These are phyloP conservation scores for Morpho deidamia DNA, from an alignment of 2,888 invertebrate species.

Conservation along the genomic window DNA sequence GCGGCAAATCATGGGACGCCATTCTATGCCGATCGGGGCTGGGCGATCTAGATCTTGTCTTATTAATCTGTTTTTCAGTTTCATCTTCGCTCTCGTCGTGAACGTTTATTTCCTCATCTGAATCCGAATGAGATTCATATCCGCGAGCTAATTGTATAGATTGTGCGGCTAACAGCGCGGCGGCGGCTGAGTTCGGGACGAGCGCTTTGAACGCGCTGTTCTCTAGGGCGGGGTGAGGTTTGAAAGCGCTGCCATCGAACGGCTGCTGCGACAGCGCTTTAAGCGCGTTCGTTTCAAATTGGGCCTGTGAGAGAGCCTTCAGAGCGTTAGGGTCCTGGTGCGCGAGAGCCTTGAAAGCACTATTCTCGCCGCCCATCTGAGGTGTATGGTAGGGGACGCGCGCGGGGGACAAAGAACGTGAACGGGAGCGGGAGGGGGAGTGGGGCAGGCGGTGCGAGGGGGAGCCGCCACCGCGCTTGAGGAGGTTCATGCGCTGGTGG, in stretches of 20 bases:
- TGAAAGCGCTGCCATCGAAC: slow-evolving; percentile 59
- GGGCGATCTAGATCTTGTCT: slow-evolving; percentile 65
- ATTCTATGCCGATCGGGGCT: slow-evolving; percentile 57
- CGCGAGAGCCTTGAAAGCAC: slow-evolving; percentile 89
- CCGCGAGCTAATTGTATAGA: slow-evolving; percentile 66
- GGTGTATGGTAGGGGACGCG: slow-evolving; percentile 80
- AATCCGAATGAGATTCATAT: slow-evolving; percentile 77
- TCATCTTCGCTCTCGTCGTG: slow-evolving; percentile 87
- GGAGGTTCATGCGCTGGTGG: slow-evolving; percentile 95
- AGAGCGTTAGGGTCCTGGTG: slow-evolving; percentile 80
- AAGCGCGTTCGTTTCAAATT: slow-evolving; percentile 77
- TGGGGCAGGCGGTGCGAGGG: slow-evolving; percentile 79
- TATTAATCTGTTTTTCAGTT: slow-evolving; percentile 58
- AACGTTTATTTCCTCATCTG: slow-evolving; percentile 91
- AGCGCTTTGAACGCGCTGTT: slow-evolving; percentile 92
- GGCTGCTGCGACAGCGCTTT: slow-evolving; percentile 66
- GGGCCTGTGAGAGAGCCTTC: slow-evolving; percentile 75
- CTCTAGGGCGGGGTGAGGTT: slow-evolving; percentile 80
- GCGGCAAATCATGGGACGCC: slow-evolving; percentile 74
- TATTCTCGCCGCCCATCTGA: slow-evolving; percentile 93
- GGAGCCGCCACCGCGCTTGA: slow-evolving; percentile 89
- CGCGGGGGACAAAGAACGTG: slow-evolving; percentile 81
- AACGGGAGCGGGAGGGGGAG: slow-evolving; percentile 82
- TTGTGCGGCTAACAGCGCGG: slow-evolving; percentile 75
- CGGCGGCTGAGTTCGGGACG: slow-evolving; percentile 81